phyloP scores from a whole-genome alignment of 1,140 invertebrate species.

The Lepidurus apus region DNA sequence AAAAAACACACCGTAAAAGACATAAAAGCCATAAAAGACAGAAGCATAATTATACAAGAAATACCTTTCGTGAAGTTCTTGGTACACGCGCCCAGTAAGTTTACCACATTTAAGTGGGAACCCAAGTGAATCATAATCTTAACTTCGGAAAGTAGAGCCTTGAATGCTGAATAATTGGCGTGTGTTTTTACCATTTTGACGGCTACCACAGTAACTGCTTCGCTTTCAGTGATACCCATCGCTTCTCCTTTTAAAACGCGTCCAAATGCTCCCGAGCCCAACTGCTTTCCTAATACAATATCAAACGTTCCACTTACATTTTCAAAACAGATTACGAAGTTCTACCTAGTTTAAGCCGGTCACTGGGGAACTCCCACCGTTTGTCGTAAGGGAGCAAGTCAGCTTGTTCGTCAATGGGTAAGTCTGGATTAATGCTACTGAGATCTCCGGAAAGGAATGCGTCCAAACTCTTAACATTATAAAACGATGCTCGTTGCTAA shows the following conservation, averaged over 20 bases:
- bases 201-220: slow-evolving; percentile 62
- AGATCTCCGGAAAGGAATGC: slow-evolving; percentile 54
- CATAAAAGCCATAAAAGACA: background rate
- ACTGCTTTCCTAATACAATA: slow-evolving; percentile 58
- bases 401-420: slow-evolving; percentile 83
- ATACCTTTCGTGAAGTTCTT: slow-evolving; percentile 49
- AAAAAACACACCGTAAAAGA: background rate
- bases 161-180: slow-evolving; percentile 39
- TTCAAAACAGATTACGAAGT: background rate
- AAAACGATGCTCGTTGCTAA: background rate
- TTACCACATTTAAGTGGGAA: slow-evolving; percentile 80
- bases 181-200: slow-evolving; percentile 54
- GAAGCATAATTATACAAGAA: background rate
- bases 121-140: slow-evolving; percentile 55
- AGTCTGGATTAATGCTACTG: slow-evolving; percentile 76
- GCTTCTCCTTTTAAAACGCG: slow-evolving; percentile 79
- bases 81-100: slow-evolving; percentile 60
- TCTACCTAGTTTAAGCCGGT: slow-evolving; percentile 73
- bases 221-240: slow-evolving; percentile 32
- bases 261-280: slow-evolving; percentile 88
- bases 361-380: slow-evolving; percentile 81
- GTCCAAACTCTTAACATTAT: background rate
- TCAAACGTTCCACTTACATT: background rate
- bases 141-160: slow-evolving; percentile 50
- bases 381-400: slow-evolving; percentile 83